Evolutionary conservation across 37 sponge, comb jelly and placozoan species (phyloP).

Genomic region (Eunapius fragilis): DNA sequence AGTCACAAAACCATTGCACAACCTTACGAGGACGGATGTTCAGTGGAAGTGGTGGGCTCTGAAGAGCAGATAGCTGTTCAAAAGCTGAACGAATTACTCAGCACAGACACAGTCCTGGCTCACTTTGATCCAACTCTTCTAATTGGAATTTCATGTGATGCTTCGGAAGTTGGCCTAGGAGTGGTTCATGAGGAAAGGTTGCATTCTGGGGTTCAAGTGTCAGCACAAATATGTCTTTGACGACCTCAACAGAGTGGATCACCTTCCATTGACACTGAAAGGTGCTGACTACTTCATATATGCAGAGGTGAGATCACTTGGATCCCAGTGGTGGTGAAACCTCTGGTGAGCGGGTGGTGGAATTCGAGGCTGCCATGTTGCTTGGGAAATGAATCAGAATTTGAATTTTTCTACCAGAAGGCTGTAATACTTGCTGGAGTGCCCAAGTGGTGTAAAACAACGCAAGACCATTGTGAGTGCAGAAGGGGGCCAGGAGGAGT

Average conservation of each 20-base stretch:
- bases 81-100: not conserved
- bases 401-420: too few relatives aligned
- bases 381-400: too few relatives aligned
- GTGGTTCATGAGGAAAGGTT: too few relatives aligned
- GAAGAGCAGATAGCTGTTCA: not conserved
- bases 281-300: slow-evolving; percentile 12
- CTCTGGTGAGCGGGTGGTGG: not conserved
- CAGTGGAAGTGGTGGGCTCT: not conserved
- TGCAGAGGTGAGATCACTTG: slow-evolving; percentile 11
- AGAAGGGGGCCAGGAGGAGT: too few relatives aligned
- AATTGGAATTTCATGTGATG: not conserved
- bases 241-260: too few relatives aligned
- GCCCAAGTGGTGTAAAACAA: too few relatives aligned
- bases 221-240: too few relatives aligned
- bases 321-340: slow-evolving; percentile 13
- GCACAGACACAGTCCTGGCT: not conserved
- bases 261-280: too few relatives aligned
- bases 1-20: not conserved
- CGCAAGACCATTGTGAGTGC: too few relatives aligned
- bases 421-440: too few relatives aligned
- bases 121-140: not conserved
- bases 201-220: too few relatives aligned
- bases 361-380: too few relatives aligned
- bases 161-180: not conserved
- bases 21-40: not conserved